These are phyloP conservation scores for Chlorodrepanis virens DNA, from an alignment of 2,113 vertebrate genomes.

Conservation along the genomic window DNA sequence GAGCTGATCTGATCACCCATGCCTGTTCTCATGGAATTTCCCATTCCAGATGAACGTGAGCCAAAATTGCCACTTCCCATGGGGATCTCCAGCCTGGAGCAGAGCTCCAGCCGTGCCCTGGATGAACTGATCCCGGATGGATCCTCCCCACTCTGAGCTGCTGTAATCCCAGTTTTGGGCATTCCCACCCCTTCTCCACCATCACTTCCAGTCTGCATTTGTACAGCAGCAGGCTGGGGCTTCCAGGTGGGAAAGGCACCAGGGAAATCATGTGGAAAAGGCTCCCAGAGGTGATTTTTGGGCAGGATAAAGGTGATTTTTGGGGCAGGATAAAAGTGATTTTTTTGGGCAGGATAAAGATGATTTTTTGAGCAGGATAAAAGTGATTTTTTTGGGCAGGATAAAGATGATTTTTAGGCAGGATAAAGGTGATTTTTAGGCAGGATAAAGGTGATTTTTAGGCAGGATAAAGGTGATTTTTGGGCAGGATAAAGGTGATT, in stretches of 20 bases:
- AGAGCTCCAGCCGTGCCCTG: background rate
- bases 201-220: rapidly evolving
- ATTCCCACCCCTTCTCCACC: rapidly evolving
- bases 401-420: no score
- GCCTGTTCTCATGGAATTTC: background rate
- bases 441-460: no score
- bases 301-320: no score
- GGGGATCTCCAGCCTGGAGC: rapidly evolving
- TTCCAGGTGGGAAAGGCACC: background rate
- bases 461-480: no score
- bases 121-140: background rate
- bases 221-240: rapidly evolving
- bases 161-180: rapidly evolving
- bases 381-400: no score
- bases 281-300: background rate
- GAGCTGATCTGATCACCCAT: background rate
- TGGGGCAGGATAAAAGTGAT: no score
- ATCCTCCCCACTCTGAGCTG: rapidly evolving
- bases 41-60: rapidly evolving
- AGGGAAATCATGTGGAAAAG: rapidly evolving
- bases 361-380: no score
- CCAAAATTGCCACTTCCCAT: rapidly evolving
- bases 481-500: no score
- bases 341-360: no score
- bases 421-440: no score